A percentile compares a stretch with the other conserved stretches of the same genome.
phyloP scores from a whole-genome alignment of 2,888 invertebrate genomes.

The Teinopalpus imperialis region DNA sequence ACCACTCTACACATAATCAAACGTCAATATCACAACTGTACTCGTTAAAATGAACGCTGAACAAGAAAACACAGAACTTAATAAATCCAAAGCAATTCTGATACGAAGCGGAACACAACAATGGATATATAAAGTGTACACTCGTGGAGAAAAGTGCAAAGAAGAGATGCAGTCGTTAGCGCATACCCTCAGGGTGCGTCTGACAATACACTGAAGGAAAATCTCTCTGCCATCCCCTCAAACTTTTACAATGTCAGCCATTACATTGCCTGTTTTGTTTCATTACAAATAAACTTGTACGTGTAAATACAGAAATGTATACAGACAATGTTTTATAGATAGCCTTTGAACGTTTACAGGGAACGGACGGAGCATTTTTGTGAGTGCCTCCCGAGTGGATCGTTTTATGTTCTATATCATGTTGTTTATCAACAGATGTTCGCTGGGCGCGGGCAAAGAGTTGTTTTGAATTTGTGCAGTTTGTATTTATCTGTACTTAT shows the following conservation, averaged over 20 bases:
- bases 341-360: slow-evolving; percentile 28
- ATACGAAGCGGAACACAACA: slow-evolving; percentile 23
- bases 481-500: slow-evolving; percentile 21
- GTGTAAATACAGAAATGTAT: neutral
- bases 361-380: slow-evolving; percentile 45
- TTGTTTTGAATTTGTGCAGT: slow-evolving; percentile 24
- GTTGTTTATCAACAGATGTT: slow-evolving; percentile 12
- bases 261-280: slow-evolving; percentile 13
- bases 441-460: slow-evolving; percentile 1
- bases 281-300: neutral
- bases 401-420: slow-evolving; percentile 30
- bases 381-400: slow-evolving; percentile 36
- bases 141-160: slow-evolving; percentile 36
- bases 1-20: no score
- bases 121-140: slow-evolving; percentile 35
- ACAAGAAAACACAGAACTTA: slow-evolving; percentile 15
- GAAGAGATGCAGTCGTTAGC: slow-evolving; percentile 49
- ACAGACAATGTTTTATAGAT: slow-evolving; percentile 3
- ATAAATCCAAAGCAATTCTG: slow-evolving; percentile 24
- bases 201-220: slow-evolving; percentile 28
- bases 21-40: neutral
- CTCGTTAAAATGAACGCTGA: neutral
- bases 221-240: neutral
- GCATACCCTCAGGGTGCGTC: slow-evolving; percentile 41
- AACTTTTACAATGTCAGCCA: slow-evolving; percentile 6